phyloP scores from a whole-genome alignment of 2,888 invertebrate species.

The Fragum fragum region DNA sequence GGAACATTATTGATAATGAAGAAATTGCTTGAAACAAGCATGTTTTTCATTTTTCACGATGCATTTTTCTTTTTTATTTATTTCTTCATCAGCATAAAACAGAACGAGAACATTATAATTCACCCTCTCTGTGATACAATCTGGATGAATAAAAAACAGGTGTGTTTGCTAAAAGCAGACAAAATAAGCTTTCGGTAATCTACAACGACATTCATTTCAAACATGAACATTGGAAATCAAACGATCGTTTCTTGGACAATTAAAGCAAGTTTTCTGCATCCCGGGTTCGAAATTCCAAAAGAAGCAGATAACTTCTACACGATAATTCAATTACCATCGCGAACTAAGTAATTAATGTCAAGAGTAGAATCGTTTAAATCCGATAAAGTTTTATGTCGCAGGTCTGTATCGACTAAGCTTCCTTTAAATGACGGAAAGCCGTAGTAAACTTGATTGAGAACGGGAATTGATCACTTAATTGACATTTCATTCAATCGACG shows the following conservation, averaged over 20 bases:
- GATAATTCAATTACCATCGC: background rate
- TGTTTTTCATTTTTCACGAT: too few relatives aligned
- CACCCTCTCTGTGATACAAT: too few relatives aligned
- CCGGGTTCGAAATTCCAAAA: background rate
- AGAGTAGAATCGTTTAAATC: background rate
- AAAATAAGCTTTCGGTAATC: too few relatives aligned
- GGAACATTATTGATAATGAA: too few relatives aligned
- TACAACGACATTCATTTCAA: too few relatives aligned
- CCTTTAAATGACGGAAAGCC: constrained; percentile 1
- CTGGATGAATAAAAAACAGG: too few relatives aligned
- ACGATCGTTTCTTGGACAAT: background rate
- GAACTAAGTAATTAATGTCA: constrained; percentile 4
- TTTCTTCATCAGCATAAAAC: too few relatives aligned
- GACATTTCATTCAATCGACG: constrained; percentile 25
- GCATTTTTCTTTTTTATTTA: too few relatives aligned
- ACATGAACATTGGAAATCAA: too few relatives aligned
- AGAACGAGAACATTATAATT: too few relatives aligned
- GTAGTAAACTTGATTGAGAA: constrained; percentile 13
- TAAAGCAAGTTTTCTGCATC: background rate
- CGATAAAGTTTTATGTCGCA: constrained; percentile 10
- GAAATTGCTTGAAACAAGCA: too few relatives aligned
- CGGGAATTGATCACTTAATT: constrained; percentile 9
- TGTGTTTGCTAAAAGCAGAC: too few relatives aligned
- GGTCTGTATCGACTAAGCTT: constrained; percentile 2
- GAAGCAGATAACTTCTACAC: background rate